A percentile compares a stretch with the other conserved stretches of the same genome.
Conservation (phyloP, 2,113 vertebrate genomes). For the Pagrus major region DNA sequence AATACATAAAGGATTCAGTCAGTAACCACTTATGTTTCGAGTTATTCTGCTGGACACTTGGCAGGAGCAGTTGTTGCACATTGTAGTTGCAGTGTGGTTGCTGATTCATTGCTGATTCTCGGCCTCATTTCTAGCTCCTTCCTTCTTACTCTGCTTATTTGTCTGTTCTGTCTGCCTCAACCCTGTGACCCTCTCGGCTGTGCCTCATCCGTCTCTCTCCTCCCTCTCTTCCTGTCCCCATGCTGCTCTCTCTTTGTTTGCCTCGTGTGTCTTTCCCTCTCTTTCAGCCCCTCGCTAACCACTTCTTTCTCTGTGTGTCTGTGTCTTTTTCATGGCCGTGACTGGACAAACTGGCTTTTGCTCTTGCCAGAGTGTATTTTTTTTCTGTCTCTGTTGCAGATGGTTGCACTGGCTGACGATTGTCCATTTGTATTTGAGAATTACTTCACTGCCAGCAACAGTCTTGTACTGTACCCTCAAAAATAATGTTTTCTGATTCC, state of each 20-base stretch:
- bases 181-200: slow-evolving; percentile 53
- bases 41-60: not conserved
- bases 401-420: not conserved
- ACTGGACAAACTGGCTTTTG: slow-evolving; percentile 49
- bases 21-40: not conserved
- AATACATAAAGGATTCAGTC: not conserved
- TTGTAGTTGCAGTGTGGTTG: slow-evolving; percentile 16
- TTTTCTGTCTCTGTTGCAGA: not conserved
- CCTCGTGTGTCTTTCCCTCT: slow-evolving; percentile 24
- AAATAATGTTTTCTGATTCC: not conserved
- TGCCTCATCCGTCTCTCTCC: slow-evolving; percentile 54
- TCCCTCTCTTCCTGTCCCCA: slow-evolving; percentile 74
- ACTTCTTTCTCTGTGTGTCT: slow-evolving; percentile 5
- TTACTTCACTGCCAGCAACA: not conserved
- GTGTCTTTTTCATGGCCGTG: slow-evolving; percentile 20
- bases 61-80: not conserved
- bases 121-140: slow-evolving; percentile 20
- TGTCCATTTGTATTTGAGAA: not conserved
- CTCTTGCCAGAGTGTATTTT: not conserved
- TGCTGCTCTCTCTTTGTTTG: slow-evolving; percentile 55
- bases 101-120: slow-evolving; percentile 38
- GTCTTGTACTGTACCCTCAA: not conserved
- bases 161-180: slow-evolving; percentile 32
- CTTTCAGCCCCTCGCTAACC: slow-evolving; percentile 9
- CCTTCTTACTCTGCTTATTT: slow-evolving; percentile 51